Conservation (phyloP, 2,888 invertebrate species). For the Dicyrtoma fusca region DNA sequence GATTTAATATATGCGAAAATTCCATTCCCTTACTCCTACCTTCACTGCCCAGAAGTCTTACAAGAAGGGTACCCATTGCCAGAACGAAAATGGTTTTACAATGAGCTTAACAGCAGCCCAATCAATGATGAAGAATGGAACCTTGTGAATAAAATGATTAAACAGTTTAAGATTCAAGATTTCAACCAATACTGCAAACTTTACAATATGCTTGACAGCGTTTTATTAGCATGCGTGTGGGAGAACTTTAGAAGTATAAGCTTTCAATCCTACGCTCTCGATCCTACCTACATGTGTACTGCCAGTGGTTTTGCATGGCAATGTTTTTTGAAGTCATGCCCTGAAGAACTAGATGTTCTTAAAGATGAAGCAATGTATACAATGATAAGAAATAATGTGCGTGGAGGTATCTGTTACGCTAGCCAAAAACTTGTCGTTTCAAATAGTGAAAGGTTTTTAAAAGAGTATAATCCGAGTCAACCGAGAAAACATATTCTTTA, state of each 20-base stretch:
- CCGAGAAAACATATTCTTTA: background rate
- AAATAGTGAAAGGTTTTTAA: background rate
- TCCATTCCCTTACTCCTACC: background rate
- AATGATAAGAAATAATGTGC: too few species aligned
- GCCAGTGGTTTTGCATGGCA: background rate
- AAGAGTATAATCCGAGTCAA: background rate
- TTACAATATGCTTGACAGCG: background rate
- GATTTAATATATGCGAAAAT: background rate
- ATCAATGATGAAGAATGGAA: slow-evolving; percentile 10
- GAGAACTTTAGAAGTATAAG: background rate
- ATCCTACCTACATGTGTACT: background rate
- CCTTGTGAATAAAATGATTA: background rate
- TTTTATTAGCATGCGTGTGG: background rate
- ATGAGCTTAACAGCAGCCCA: too few species aligned
- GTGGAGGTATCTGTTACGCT: background rate
- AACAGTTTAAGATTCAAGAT: background rate
- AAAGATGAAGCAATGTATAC: too few species aligned
- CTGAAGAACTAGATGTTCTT: too few species aligned
- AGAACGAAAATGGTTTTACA: background rate
- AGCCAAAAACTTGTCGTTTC: background rate
- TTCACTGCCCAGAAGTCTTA: background rate
- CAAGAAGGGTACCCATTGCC: background rate
- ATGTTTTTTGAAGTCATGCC: background rate
- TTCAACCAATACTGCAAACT: background rate
- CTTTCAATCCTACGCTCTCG: background rate